phyloP scores from a whole-genome alignment of 2,797 vertebrate genomes.

The Octomys mimax region DNA sequence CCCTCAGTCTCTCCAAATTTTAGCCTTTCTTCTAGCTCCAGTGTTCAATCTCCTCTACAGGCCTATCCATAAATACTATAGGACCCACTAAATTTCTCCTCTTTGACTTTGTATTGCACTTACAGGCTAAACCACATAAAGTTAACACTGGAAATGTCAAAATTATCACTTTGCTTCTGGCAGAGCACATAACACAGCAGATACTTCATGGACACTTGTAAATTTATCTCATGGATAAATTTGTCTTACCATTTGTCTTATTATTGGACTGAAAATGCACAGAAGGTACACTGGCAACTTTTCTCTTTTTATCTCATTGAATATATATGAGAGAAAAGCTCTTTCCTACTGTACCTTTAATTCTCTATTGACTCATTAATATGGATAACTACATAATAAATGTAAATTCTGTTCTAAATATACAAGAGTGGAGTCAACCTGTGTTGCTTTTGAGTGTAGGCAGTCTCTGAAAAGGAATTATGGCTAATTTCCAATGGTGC shows the following conservation, averaged over 20 bases:
- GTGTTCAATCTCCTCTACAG: background rate
- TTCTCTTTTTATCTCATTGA: conserved; percentile 53
- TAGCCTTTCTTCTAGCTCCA: conserved; percentile 20
- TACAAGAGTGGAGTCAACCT: conserved; percentile 5
- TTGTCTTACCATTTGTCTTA: background rate
- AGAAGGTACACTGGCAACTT: background rate
- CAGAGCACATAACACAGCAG: conserved; percentile 19
- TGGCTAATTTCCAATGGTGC: conserved; percentile 3
- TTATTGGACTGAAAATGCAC: conserved; percentile 41
- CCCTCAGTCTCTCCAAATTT: conserved; percentile 9
- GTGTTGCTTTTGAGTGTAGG: background rate
- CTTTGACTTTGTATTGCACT: conserved; percentile 18
- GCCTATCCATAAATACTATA: conserved; percentile 6
- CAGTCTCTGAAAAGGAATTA: conserved; percentile 52
- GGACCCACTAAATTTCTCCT: conserved; percentile 2
- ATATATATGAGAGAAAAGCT: conserved; percentile 47
- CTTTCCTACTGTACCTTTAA: conserved; percentile 26
- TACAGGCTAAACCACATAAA: conserved; percentile 33
- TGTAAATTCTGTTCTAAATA: background rate
- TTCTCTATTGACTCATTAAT: conserved; percentile 56
- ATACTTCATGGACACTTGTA: conserved; percentile 24
- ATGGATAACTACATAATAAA: background rate
- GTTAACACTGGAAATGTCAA: conserved; percentile 61
- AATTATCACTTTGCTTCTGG: conserved; percentile 55
- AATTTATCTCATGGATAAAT: background rate